phyloP scores from a whole-genome alignment of 30 jellyfish, hydroid and myxozoan genomes.

The Mastigias papua region DNA sequence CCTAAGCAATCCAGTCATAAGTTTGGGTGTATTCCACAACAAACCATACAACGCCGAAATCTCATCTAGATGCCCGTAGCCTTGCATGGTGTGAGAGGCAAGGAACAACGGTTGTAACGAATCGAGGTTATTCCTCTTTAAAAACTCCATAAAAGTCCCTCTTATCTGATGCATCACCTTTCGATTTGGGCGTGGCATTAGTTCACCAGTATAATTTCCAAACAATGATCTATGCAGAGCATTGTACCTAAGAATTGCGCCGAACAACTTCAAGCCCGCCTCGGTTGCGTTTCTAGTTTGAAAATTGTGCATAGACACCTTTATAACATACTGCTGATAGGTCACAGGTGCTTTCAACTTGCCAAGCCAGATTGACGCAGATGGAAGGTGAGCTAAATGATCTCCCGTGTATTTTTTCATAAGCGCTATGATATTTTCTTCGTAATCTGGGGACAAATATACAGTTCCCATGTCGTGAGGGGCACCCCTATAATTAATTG shows the following conservation, averaged over 20 bases:
- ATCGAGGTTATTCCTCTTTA: conserved; percentile 60
- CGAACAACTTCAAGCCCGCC: conserved; percentile 31
- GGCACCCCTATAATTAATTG: conserved; percentile 75
- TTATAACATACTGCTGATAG: conserved; percentile 46
- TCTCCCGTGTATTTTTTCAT: conserved; percentile 64
- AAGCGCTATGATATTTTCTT: conserved; percentile 69
- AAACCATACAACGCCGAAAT: conserved; percentile 91
- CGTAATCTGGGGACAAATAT: conserved; percentile 86
- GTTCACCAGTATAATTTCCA: conserved; percentile 88
- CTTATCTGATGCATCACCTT: conserved; percentile 71
- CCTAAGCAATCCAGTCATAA: conserved; percentile 63
- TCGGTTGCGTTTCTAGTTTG: conserved; percentile 29
- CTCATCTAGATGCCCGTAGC: conserved; percentile 93
- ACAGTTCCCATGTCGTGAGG: conserved; percentile 91
- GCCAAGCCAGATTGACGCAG: conserved; percentile 85
- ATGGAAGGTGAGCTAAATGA: conserved; percentile 61
- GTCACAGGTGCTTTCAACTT: conserved; percentile 48
- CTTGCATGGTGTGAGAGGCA: conserved; percentile 88
- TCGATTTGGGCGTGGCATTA: conserved; percentile 88
- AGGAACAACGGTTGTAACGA: conserved; percentile 72
- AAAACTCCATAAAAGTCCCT: conserved; percentile 82
- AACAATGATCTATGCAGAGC: conserved; percentile 61
- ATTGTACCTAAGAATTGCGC: conserved; percentile 54
- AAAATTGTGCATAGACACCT: conserved; percentile 42
- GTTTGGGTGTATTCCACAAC: conserved; percentile 95